Evolutionary conservation across 2,797 vertebrate genomes (phyloP).

Genomic region (Brotula barbata): DNA sequence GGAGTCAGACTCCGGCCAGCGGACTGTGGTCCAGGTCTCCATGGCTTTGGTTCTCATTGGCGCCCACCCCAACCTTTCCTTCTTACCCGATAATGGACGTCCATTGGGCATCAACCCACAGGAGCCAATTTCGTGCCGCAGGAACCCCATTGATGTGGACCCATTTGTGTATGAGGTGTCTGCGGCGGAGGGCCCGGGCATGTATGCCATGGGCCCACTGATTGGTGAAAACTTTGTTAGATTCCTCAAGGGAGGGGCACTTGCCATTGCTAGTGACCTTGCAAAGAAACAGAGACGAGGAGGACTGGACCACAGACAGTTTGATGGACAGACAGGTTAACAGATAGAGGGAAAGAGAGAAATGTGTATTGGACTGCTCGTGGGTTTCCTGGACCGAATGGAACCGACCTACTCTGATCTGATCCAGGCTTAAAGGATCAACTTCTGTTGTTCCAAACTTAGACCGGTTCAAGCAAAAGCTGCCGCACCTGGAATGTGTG

Average conservation of each 20-base stretch:
- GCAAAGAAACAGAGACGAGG: constrained; percentile 31
- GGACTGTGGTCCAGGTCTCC: constrained; percentile 74
- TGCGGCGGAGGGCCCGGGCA: constrained; percentile 63
- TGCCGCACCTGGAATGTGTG: neutral
- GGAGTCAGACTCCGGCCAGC: constrained; percentile 66
- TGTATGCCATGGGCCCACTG: constrained; percentile 83
- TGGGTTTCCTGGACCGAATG: constrained; percentile 1
- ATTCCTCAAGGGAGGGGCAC: constrained; percentile 83
- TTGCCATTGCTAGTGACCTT: constrained; percentile 77
- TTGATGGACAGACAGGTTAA: constrained; percentile 26
- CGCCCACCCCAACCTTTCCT: constrained; percentile 80
- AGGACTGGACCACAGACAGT: neutral
- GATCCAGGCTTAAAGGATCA: neutral
- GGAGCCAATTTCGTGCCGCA: constrained; percentile 75
- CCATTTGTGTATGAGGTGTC: constrained; percentile 74
- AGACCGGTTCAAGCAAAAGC: neutral
- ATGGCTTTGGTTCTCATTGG: constrained; percentile 82
- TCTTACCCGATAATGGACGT: constrained; percentile 67
- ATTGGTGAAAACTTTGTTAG: constrained; percentile 85
- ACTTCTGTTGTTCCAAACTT: neutral
- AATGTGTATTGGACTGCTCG: constrained; percentile 33
- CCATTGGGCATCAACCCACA: constrained; percentile 55
- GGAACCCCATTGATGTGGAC: constrained; percentile 80
- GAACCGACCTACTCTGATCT: neutral
- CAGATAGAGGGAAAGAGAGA: neutral